A percentile compares a stretch with the other conserved stretches of the same genome.
These are phyloP conservation scores for Tetragonula carbonaria DNA, from an alignment of 2,888 invertebrate species.

Conservation along the genomic window DNA sequence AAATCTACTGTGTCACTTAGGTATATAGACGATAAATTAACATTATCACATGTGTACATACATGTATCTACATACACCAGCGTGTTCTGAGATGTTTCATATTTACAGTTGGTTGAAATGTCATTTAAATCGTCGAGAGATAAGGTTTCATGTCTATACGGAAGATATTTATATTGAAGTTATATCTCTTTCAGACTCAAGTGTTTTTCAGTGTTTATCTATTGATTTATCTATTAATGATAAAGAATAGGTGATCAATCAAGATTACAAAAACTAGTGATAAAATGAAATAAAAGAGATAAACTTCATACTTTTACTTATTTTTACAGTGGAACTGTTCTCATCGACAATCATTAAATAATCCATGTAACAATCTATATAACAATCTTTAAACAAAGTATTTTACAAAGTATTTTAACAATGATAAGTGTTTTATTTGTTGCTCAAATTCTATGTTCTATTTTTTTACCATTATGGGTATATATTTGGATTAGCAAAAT, in stretches of 20 bases:
- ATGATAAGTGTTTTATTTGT: conserved; percentile 47
- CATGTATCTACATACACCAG: not conserved
- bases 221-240: not conserved
- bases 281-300: not conserved
- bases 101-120: not conserved
- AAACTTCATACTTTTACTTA: not conserved
- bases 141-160: not conserved
- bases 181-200: not conserved
- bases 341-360: not conserved
- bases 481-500: conserved; percentile 48
- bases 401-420: not conserved
- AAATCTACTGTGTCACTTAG: not conserved
- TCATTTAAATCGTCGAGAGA: not conserved
- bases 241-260: not conserved
- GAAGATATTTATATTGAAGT: not conserved
- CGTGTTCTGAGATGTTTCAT: not conserved
- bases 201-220: not conserved
- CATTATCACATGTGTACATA: not conserved
- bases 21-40: not conserved
- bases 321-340: not conserved
- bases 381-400: not conserved
- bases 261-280: not conserved
- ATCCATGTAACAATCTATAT: not conserved
- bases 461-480: conserved; percentile 37
- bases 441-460: conserved; percentile 41